Evolutionary conservation across 30 jellyfish, hydroid and myxozoan genomes (phyloP).

Genomic region (Nemopilema nomurai): DNA sequence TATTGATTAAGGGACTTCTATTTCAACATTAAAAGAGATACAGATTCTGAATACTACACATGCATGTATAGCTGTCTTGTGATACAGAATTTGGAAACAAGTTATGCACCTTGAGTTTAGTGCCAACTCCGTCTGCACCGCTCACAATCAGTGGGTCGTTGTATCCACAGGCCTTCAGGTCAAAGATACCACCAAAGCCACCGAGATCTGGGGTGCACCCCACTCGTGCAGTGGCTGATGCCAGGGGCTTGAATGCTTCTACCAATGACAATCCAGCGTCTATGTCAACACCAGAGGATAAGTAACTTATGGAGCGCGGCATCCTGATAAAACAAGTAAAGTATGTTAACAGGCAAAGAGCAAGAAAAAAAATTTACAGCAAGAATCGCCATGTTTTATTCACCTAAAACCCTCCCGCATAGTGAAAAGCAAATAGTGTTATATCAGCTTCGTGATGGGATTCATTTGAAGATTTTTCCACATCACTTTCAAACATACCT

Average conservation of each 20-base stretch:
- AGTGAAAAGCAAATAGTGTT: too few species aligned
- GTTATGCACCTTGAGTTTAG: constrained; percentile 94
- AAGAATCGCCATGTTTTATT: too few species aligned
- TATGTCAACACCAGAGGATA: constrained; percentile 91
- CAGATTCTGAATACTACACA: too few species aligned
- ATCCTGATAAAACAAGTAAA: constrained; percentile 27
- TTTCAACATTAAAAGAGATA: too few species aligned
- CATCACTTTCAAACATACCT: too few species aligned
- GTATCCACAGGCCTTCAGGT: constrained; percentile 74
- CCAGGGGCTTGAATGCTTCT: constrained; percentile 90
- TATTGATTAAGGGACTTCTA: too few species aligned
- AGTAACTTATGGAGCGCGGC: constrained; percentile 69
- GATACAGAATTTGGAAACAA: too few species aligned
- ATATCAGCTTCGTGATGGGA: too few species aligned
- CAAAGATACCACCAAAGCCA: constrained; percentile 96
- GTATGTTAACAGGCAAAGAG: neutral
- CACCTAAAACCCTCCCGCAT: too few species aligned
- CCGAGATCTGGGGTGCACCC: constrained; percentile 91
- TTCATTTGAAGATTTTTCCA: too few species aligned
- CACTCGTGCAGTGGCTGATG: constrained; percentile 79
- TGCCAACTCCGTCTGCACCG: constrained; percentile 98
- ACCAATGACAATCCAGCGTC: constrained; percentile 91
- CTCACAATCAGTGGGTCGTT: constrained; percentile 83
- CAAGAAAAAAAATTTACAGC: neutral
- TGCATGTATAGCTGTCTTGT: too few species aligned